Base-by-base conservation (phyloP, 2,888 invertebrate genomes). In the Eupithecia subfuscata region DNA sequence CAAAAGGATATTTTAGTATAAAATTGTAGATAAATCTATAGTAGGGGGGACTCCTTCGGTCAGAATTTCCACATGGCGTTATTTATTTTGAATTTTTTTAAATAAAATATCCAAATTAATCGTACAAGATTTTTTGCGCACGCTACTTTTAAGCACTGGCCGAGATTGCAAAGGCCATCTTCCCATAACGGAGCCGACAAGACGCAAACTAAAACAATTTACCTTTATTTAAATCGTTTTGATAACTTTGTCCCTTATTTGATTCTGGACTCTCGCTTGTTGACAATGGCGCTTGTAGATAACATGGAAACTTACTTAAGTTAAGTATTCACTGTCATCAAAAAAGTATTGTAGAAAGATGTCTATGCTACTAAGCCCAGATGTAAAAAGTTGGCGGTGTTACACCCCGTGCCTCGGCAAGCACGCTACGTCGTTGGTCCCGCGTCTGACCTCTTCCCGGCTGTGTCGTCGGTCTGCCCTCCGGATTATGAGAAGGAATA, bases 161-260 rank as follows among this genome's bases (percentile, higher is more conserved):
- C 78, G 75, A 80, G 78, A 77, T 80, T 77, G 78, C 82, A 89
- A 89, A 89, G 86, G 89, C 86, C 89, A 88, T 84, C 87, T 89
- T 89, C 89, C 86, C 89, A 64, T 64, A 34, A 34, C 64, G 34
- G 5, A 60, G 25, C 9, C 34, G 34, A 64, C 18, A 1, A 34
- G 64, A 34, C 64, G 60, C 34, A 34, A 64, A 64, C 11, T 25
- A 11, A 60, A 60, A 60, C 25, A 12, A 60, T 25, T n/a, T 48
- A 48, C 48, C 16, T 48, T 48, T 16, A 48, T 18, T 48, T 18
- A 48, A 16, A 48, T 48, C 48, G 6, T 48, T 48, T 48, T 48
- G 6, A 48, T 7, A 6, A 48, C 16, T 16, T 7, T 7, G 43
- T 14, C 43, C 14, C 43, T 43, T 43, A 40, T 43, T 43, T 43